A percentile compares a stretch with the other conserved stretches of the same genome.
These are phyloP conservation scores for Schizothorax lantsangensis DNA, from an alignment of 2,797 vertebrate species.

Conservation along the genomic window DNA sequence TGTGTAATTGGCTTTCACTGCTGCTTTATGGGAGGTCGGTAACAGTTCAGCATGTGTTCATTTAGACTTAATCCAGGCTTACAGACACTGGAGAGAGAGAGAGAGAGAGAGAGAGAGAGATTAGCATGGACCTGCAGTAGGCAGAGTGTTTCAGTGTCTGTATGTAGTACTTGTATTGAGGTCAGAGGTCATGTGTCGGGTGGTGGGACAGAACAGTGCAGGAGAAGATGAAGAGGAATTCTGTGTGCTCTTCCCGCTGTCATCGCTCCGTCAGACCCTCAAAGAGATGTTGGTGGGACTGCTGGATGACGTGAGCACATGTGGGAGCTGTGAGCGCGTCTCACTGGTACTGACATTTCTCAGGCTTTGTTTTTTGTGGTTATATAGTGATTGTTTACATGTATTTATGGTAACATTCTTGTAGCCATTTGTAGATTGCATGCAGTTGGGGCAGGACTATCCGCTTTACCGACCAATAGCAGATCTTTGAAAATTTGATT, in stretches of 20 bases:
- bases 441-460: not conserved
- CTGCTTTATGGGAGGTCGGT: constrained; percentile 5
- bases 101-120: not conserved
- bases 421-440: not conserved
- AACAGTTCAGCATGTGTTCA: constrained; percentile 6
- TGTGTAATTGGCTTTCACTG: not conserved
- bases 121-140: not conserved
- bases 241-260: not conserved
- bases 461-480: not conserved
- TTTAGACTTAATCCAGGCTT: constrained; percentile 26
- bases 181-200: constrained; percentile 67
- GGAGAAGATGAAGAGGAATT: constrained; percentile 55
- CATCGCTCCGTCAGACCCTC: constrained; percentile 28
- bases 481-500: not conserved
- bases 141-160: not conserved
- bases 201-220: constrained; percentile 69
- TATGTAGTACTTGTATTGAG: not conserved
- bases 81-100: not conserved
- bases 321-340: constrained; percentile 46
- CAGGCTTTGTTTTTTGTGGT: constrained; percentile 60
- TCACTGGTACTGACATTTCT: constrained; percentile 18
- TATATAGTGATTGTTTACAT: constrained; percentile 40
- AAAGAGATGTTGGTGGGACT: constrained; percentile 52
- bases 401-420: not conserved
- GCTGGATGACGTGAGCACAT: constrained; percentile 56